Evolutionary conservation across 2,888 invertebrate genomes (phyloP).

Genomic region (Drosophila cyrtoloma): DNA sequence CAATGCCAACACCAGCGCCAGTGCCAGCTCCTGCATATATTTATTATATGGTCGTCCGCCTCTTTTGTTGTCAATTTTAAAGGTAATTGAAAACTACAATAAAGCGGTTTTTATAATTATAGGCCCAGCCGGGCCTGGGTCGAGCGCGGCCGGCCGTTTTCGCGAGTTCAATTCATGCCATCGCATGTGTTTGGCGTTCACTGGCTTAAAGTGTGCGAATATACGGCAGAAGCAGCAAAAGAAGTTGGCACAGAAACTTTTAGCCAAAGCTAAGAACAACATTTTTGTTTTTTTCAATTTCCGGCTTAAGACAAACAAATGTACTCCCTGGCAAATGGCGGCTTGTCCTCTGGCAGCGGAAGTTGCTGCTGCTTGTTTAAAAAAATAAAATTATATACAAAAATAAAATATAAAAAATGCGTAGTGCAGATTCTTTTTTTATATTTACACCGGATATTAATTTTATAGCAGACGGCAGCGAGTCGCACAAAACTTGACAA

Average conservation of each 20-base stretch:
- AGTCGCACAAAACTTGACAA: constrained; percentile 60
- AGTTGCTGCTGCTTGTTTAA: constrained; percentile 70
- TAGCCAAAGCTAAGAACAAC: constrained; percentile 55
- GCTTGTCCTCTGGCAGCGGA: constrained; percentile 52
- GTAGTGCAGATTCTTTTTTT: constrained; percentile 43
- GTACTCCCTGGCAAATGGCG: constrained; percentile 43
- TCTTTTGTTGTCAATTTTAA: constrained; percentile 80
- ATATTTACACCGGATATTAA: constrained; percentile 83
- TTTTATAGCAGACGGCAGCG: constrained; percentile 74
- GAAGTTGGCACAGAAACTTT: constrained; percentile 60
- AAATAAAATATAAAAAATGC: constrained; percentile 18
- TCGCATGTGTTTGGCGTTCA: constrained; percentile 10
- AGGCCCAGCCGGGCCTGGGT: constrained; percentile 14
- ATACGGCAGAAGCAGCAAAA: constrained; percentile 2
- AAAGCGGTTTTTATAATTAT: constrained; percentile 77
- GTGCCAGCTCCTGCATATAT: constrained; percentile 57
- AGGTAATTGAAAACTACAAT: constrained; percentile 82
- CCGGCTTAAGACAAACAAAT: constrained; percentile 81
- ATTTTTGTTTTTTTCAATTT: constrained; percentile 76
- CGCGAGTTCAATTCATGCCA: constrained; percentile 11
- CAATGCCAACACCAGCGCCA: constrained; percentile 5
- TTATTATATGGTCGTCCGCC: constrained; percentile 65
- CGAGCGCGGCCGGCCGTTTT: neutral
- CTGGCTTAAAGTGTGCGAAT: constrained; percentile 33
- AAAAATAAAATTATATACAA: constrained; percentile 18